Evolutionary conservation across 2,888 invertebrate genomes (phyloP).

Genomic region (Leptopilina drosophilae): DNA sequence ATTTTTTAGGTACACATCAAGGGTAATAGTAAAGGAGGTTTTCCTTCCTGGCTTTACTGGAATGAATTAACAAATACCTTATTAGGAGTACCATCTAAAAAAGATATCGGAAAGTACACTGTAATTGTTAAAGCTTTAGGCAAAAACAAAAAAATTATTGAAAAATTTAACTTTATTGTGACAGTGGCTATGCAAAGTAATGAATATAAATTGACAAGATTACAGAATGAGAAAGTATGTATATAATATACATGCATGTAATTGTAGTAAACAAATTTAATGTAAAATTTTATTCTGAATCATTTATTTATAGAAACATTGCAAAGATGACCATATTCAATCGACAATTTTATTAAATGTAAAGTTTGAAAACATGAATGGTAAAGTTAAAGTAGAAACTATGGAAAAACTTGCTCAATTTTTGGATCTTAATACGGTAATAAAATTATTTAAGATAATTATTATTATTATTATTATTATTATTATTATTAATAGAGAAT

Average conservation of each 20-base stretch:
- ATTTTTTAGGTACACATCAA: slow-evolving; percentile 47
- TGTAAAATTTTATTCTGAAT: not conserved
- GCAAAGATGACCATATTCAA: slow-evolving; percentile 78
- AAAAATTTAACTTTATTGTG: slow-evolving; percentile 79
- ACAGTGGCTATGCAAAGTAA: slow-evolving; percentile 78
- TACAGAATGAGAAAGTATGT: slow-evolving; percentile 70
- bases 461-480: too few relatives aligned
- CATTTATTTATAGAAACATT: slow-evolving; percentile 72
- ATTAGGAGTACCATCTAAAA: slow-evolving; percentile 85
- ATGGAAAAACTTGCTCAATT: slow-evolving; percentile 86
- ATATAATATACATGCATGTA: not conserved
- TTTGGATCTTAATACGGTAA: slow-evolving; percentile 83
- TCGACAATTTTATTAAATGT: slow-evolving; percentile 84
- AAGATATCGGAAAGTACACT: slow-evolving; percentile 84
- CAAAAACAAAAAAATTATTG: slow-evolving; percentile 78
- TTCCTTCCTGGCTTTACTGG: slow-evolving; percentile 86
- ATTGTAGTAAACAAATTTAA: not conserved
- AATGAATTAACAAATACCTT: slow-evolving; percentile 84
- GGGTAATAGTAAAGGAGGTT: slow-evolving; percentile 69
- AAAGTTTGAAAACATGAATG: slow-evolving; percentile 81
- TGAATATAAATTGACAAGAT: slow-evolving; percentile 62
- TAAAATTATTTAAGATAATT: slow-evolving; percentile 16
- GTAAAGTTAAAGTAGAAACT: slow-evolving; percentile 82
- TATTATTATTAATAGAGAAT: too few relatives aligned
- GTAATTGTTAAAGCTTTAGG: slow-evolving; percentile 78